Evolutionary conservation across 1,140 invertebrate species (phyloP), one percentile per base, ranked within the genome.

Genomic region (Eriocheir sinensis): DNA sequence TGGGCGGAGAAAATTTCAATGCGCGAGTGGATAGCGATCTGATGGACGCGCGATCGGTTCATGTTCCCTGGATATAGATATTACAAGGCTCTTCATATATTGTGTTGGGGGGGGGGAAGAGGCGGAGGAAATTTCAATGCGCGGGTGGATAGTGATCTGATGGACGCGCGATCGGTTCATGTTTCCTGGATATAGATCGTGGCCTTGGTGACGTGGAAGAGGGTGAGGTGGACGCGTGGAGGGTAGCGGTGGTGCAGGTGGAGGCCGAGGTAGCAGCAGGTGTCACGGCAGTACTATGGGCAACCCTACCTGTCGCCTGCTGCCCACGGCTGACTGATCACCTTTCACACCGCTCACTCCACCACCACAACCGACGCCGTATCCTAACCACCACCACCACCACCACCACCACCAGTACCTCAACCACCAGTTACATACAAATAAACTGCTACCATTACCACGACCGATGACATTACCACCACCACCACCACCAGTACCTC

Each of bases 321-420:
- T 34, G 41, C 89, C 44, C 9, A 72, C 89, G 89, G 41, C 38
- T 44, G 48, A 90, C 36, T 32, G 44, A 60, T 90, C 32, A 72
- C 89, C 34, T 3, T 90, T 72, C 21, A 53, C 48, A 53, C 48
- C 48, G 21, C 1, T 53, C 88, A 86, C 83, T 36, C n/a, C 40
- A 32, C 41, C 88, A 9, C 21, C 21, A 53, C 2, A 53, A 2
- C 1, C 12, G 48, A 21, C 12, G 48, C n/a, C n/a, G n/a, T n/a
- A 3, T 9, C 48, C 88, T 53, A 4, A 86, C 32, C 2, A 34
- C 44, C 21, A 32, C 38, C 36, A 32, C 21, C 88, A 48, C 41
- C 88, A 89, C 41, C 44, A 32, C 36, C n/a, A n/a, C n/a, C 21
- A 89, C 88, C 44, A 53, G 21, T 12, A 9, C 2, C 2, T n/a